A percentile compares a stretch with the other conserved stretches of the same genome.
Evolutionary conservation across 1,140 invertebrate genomes (phyloP).

Genomic region (Ooceraea biroi): DNA sequence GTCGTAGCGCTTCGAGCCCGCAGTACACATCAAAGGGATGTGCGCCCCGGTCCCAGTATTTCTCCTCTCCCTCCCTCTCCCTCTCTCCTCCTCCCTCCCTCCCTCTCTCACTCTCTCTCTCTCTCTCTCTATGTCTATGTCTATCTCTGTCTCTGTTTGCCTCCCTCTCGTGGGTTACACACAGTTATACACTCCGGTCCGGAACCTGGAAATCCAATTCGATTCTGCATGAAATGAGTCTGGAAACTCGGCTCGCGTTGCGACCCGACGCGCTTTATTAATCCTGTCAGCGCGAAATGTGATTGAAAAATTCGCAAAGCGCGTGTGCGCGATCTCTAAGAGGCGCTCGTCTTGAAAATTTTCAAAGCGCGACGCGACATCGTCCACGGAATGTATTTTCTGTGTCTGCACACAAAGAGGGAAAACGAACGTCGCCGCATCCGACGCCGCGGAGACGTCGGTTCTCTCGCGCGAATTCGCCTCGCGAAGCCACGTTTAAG

Average conservation of each 20-base stretch:
- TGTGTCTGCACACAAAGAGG: conserved; percentile 48
- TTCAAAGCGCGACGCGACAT: conserved; percentile 65
- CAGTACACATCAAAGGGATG: conserved; percentile 81
- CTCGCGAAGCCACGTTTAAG: conserved; percentile 1
- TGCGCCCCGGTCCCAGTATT: conserved; percentile 43
- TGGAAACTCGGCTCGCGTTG: conserved; percentile 75
- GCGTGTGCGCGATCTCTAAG: conserved; percentile 58
- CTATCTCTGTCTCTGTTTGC: neutral
- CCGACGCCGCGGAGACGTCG: neutral
- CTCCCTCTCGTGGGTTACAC: conserved; percentile 32
- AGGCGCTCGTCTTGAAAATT: conserved; percentile 67
- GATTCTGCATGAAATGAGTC: conserved; percentile 83
- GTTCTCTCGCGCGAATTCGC: conserved; percentile 8
- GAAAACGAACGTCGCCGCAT: conserved; percentile 7
- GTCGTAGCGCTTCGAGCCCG: conserved; percentile 63
- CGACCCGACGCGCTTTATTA: conserved; percentile 78
- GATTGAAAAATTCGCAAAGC: conserved; percentile 82
- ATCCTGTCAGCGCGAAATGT: conserved; percentile 78
- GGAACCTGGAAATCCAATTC: conserved; percentile 83
- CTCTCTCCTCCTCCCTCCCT: no score
- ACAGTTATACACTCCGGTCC: conserved; percentile 67
- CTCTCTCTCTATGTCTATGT: conserved; percentile 31
- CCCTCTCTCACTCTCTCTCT: conserved; percentile 1
- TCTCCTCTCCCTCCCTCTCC: no score
- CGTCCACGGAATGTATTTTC: conserved; percentile 33